These are phyloP conservation scores for Antheraea yamamai DNA, from an alignment of 2,888 invertebrate genomes.

Conservation along the genomic window DNA sequence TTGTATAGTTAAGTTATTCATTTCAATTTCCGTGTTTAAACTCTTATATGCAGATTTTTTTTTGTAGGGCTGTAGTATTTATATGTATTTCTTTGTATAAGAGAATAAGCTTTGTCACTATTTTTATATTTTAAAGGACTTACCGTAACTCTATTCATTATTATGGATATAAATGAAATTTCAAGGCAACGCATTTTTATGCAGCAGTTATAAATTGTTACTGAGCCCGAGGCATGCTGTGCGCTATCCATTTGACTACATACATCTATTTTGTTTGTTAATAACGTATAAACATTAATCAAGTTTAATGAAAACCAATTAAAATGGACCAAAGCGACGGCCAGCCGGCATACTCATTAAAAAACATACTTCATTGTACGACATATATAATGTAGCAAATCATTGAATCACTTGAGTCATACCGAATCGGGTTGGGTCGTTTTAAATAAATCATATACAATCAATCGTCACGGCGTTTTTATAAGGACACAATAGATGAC, in stretches of 20 bases:
- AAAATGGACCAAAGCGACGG: conserved; percentile 39
- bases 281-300: conserved; percentile 43
- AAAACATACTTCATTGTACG: conserved; percentile 33
- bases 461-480: conserved; percentile 39
- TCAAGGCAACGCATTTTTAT: conserved; percentile 10
- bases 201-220: conserved; percentile 15
- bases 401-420: conserved; percentile 45
- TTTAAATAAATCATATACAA: conserved; percentile 35
- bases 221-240: conserved; percentile 42
- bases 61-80: neutral
- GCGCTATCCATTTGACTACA: conserved; percentile 31
- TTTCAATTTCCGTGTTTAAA: neutral
- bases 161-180: neutral
- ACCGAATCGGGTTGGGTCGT: conserved; percentile 30
- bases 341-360: conserved; percentile 31
- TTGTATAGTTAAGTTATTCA: neutral
- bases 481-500: conserved; percentile 41
- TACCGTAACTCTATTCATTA: neutral
- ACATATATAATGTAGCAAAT: conserved; percentile 34
- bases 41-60: neutral
- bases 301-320: conserved; percentile 59
- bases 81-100: neutral
- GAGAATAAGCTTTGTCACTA: neutral
- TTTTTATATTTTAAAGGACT: neutral
- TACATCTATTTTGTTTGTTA: conserved; percentile 39